Evolutionary conservation across 2,113 vertebrate species (phyloP), one percentile per base, ranked within the genome.

Genomic region (Columbina picui): DNA sequence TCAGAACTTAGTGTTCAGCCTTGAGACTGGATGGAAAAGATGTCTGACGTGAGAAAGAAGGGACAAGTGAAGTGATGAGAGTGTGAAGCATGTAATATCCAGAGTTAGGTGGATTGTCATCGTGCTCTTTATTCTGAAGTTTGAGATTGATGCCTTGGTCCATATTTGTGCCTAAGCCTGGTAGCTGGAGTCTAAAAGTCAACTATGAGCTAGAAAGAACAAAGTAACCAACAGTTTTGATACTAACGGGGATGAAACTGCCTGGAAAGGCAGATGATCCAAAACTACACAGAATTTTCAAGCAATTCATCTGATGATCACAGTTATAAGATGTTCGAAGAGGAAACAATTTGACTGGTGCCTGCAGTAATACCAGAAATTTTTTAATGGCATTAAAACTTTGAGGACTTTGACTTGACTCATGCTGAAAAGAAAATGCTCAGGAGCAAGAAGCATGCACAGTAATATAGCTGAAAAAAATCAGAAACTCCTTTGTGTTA

Each of bases 371-470:
- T 60, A 79, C 18, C 41, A 84, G 41, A 52, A 43, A 2, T 71
- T 71, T 87, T 90, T 94, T 93, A 61, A n/a, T 3, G 36, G 81
- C 56, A 75, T 64, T 91, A 94, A 94, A 94, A 75, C 53, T 45
- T 82, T 56, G 61, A 69, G 68, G 84, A 96, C 91, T 94, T 92
- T 89, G 78, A 92, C 65, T 89, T 81, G 25, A 91, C 39, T 81
- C 84, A 81, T 56, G 60, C 49, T 67, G 50, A 74, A 69, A 70
- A 67, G 60, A 92, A 94, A 94, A 82, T 26, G 43, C 39, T 43
- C 7, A 75, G 56, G 17, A 94, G 73, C 60, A 87, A 84, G 80
- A 78, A 84, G 49, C 64, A 84, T 59, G 84, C 87, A 91, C 10
- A 89, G 74, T 12, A 73, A 52, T 55, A 83, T 2, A 86, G 52